A percentile compares a stretch with the other conserved stretches of the same genome.
Evolutionary conservation across 1,140 invertebrate species (phyloP).

Genomic region (Akabosia matsudoensis): DNA sequence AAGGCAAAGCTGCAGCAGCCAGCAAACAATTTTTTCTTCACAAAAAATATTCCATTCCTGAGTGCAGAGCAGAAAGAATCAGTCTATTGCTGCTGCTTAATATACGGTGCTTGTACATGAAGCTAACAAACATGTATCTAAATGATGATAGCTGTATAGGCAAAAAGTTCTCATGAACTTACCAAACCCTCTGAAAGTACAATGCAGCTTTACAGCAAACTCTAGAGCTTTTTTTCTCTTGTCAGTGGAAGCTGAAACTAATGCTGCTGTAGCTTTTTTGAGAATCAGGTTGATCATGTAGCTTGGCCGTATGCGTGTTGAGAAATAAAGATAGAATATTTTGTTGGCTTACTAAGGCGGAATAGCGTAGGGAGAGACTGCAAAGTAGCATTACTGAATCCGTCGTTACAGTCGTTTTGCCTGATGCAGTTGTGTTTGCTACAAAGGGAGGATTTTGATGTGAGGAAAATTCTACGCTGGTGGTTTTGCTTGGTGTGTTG

Average conservation of each 20-base stretch:
- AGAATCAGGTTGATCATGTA: too few species aligned
- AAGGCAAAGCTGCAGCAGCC: neutral
- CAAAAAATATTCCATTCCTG: conserved; percentile 20
- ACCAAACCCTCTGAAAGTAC: neutral
- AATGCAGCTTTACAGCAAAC: neutral
- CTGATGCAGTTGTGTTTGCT: neutral
- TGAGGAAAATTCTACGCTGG: neutral
- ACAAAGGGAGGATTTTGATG: neutral
- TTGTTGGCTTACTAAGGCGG: too few species aligned
- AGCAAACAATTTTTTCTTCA: neutral
- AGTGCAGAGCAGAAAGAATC: too few species aligned
- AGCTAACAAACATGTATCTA: too few species aligned
- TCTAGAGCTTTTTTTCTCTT: neutral
- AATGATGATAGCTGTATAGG: neutral
- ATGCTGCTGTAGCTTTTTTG: neutral
- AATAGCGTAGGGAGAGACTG: too few species aligned
- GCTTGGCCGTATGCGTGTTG: too few species aligned
- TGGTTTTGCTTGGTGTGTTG: neutral
- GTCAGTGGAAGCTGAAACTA: neutral
- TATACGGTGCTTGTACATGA: neutral
- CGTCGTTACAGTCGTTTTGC: too few species aligned
- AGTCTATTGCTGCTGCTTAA: too few species aligned
- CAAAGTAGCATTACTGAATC: too few species aligned
- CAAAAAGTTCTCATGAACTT: conserved; percentile 5
- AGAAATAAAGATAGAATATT: too few species aligned